These are phyloP conservation scores for Cuniculus paca DNA, from an alignment of 2,797 vertebrate species.

Conservation along the genomic window DNA sequence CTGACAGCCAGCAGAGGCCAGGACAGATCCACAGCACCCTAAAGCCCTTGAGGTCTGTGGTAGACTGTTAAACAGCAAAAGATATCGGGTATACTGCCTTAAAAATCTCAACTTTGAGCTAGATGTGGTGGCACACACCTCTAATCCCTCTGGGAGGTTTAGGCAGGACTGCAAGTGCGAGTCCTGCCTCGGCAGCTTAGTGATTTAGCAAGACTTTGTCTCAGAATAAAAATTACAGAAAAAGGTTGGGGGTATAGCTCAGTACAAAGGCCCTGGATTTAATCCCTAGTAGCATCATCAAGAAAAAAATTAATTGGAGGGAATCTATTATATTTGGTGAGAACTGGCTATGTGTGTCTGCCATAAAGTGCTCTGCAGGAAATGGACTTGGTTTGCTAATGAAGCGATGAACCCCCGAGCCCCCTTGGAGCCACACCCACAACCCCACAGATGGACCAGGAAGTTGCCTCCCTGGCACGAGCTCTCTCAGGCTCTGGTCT, in stretches of 20 bases:
- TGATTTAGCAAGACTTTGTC: background rate
- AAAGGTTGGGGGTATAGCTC: background rate
- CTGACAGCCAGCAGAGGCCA: background rate
- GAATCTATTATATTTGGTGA: background rate
- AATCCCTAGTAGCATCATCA: background rate
- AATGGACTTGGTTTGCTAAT: background rate
- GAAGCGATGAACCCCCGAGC: background rate
- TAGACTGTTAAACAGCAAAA: background rate
- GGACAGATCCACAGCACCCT: background rate
- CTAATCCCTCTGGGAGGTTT: background rate
- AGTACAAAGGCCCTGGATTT: background rate
- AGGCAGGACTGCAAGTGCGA: background rate
- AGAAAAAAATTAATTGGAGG: background rate
- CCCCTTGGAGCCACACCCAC: background rate
- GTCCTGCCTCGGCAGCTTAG: background rate
- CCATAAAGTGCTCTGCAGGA: conserved; percentile 21
- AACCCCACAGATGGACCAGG: background rate
- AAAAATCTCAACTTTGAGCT: background rate
- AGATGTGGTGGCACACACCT: background rate
- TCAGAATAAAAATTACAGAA: background rate
- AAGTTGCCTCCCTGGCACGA: background rate
- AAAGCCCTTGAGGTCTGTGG: background rate
- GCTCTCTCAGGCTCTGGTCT: background rate
- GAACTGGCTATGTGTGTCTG: background rate
- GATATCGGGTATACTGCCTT: background rate